Conservation (phyloP, 2,113 vertebrate species). For the Lamprologus lemairii region DNA sequence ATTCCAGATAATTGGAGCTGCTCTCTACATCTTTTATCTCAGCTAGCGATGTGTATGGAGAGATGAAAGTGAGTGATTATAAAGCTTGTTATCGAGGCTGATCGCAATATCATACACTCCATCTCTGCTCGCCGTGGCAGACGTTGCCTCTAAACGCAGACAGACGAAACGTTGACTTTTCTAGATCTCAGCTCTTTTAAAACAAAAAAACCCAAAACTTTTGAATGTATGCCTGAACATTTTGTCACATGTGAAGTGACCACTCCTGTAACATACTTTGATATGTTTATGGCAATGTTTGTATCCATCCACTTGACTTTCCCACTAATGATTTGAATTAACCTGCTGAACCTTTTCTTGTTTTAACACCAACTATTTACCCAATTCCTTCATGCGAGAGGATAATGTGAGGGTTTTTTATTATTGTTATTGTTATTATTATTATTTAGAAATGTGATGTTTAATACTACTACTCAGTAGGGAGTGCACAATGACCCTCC, state of each 20-base stretch:
- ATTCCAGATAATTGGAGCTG: slow-evolving; percentile 6
- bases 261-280: not conserved
- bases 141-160: not conserved
- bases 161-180: not conserved
- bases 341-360: slow-evolving; percentile 24
- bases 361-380: not conserved
- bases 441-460: not conserved
- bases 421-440: not conserved
- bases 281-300: not conserved
- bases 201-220: not conserved
- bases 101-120: not conserved
- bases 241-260: not conserved
- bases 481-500: not conserved
- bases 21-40: slow-evolving; percentile 21
- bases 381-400: not conserved
- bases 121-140: not conserved
- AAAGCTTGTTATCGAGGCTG: not conserved
- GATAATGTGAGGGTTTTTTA: slow-evolving; percentile 29
- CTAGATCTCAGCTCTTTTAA: not conserved
- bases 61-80: slow-evolving; percentile 21
- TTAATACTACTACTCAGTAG: slow-evolving; percentile 34
- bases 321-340: not conserved
- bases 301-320: slow-evolving; percentile 20
- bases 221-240: slow-evolving; percentile 38
- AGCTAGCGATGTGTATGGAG: not conserved